A percentile compares a stretch with the other conserved stretches of the same genome.
Evolutionary conservation across 30 jellyfish, hydroid and myxozoan genomes (phyloP).

Genomic region (Calvadosia cruxmelitensis): DNA sequence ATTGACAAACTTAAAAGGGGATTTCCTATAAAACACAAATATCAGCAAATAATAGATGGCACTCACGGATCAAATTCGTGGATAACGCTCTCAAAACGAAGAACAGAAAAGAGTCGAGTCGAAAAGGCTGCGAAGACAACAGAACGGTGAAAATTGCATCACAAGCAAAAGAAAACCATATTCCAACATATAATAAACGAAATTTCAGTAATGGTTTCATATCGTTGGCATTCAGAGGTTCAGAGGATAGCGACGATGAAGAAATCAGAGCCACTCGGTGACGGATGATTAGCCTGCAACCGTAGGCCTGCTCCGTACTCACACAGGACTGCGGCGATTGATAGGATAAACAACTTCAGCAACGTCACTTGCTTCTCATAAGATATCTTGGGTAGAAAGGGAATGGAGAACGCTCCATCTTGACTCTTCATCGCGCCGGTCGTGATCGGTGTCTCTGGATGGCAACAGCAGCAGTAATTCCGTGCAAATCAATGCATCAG

Average conservation of each 20-base stretch:
- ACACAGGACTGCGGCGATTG: constrained; percentile 75
- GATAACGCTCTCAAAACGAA: constrained; percentile 83
- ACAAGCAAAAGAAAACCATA: not conserved
- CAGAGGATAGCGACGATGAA: no score
- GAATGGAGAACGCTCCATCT: constrained; percentile 53
- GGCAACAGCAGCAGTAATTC: no score
- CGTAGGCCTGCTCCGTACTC: constrained; percentile 26
- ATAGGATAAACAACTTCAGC: constrained; percentile 49
- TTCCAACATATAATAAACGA: not conserved
- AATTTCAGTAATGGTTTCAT: not conserved
- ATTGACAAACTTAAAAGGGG: no score
- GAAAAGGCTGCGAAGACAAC: constrained; percentile 48
- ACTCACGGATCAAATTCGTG: constrained; percentile 95
- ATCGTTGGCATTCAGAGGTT: no score
- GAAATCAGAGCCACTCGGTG: no score
- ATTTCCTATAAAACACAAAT: no score
- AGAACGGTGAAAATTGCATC: not conserved
- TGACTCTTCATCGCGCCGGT: constrained; percentile 33
- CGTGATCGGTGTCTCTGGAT: no score
- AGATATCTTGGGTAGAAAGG: constrained; percentile 71
- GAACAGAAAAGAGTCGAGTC: constrained; percentile 73
- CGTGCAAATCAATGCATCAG: no score
- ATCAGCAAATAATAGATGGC: not conserved
- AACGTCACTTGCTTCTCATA: constrained; percentile 65
- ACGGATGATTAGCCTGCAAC: no score